Base-by-base conservation (phyloP, 2,888 invertebrate species). In the Lasioglossum pauxillum region DNA sequence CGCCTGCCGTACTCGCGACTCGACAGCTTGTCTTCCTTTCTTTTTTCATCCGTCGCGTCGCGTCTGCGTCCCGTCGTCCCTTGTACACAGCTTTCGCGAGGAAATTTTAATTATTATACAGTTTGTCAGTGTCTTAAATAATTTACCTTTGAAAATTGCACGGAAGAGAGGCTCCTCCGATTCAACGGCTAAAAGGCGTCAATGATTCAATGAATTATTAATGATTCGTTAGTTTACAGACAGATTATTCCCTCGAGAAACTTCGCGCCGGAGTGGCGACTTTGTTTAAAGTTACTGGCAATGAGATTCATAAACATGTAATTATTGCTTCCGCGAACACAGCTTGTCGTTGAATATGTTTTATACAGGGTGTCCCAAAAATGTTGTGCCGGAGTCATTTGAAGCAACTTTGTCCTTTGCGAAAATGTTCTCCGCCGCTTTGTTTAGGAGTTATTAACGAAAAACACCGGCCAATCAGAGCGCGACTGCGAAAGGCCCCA, bases 71-170 rank as follows among this genome's bases (percentile, higher is more conserved):
- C 69, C 19, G 27, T 69, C 67, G 35, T 19, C 16, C 76, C 69
- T 77, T 83, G 16, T 27, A 16, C 27, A 16, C 72, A 78, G 71
- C 44, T 82, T 80, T 76, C 80, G 73, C 75, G 71, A 71, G 83
- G 83, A 86, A 87, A 89, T 83, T 91, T 91, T 89, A 88, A 90
- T 91, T 90, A 90, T 89, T 87, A 87, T 83, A 57, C 76, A 89
- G 85, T 85, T 83, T 72, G 44, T 57, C 53, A 76, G 82, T 82
- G 83, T 84, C 85, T 89, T 88, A 88, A 91, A 90, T 91, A 90
- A 91, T 90, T 91, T 89, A 86, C 83, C 82, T 75, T 78, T 75
- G 80, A 85, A 82, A 82, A 88, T 80, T 71, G 73, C 76, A 80
- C 76, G 72, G 83, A 83, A 81, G 85, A 35, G 35, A 35, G 16